Evolutionary conservation across 2,113 vertebrate genomes (phyloP).

Genomic region (Cranoglanis bouderius): DNA sequence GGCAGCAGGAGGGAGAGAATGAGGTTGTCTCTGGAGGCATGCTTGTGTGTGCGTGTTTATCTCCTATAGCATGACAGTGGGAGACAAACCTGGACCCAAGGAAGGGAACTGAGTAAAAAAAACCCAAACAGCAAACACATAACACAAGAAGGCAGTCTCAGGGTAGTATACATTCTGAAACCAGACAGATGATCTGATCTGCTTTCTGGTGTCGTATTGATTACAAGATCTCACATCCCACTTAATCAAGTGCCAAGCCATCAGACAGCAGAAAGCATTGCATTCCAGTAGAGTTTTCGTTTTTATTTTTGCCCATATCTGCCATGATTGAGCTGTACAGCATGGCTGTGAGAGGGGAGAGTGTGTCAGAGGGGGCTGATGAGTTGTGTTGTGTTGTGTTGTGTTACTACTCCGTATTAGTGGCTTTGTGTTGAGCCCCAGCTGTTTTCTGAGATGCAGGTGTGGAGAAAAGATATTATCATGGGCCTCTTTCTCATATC

Average conservation of each 20-base stretch:
- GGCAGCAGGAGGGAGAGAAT: slow-evolving; percentile 55
- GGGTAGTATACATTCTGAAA: slow-evolving; percentile 41
- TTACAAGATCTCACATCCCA: slow-evolving; percentile 44
- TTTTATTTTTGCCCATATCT: neutral
- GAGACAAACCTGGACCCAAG: slow-evolving; percentile 24
- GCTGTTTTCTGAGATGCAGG: slow-evolving; percentile 58
- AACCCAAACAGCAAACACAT: neutral
- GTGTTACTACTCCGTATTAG: slow-evolving; percentile 9
- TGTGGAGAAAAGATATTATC: slow-evolving; percentile 58
- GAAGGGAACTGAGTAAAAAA: slow-evolving; percentile 29
- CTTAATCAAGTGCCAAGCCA: slow-evolving; percentile 29
- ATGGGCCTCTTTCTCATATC: slow-evolving; percentile 57
- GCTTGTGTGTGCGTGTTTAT: slow-evolving; percentile 30
- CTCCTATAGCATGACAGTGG: slow-evolving; percentile 17
- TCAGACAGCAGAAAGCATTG: slow-evolving; percentile 8
- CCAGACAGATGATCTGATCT: slow-evolving; percentile 45
- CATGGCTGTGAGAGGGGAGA: neutral
- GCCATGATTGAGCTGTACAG: neutral
- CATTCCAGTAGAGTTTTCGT: neutral
- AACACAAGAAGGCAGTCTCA: slow-evolving; percentile 12
- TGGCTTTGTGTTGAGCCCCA: slow-evolving; percentile 50
- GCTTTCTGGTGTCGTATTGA: slow-evolving; percentile 48
- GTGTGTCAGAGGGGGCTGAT: neutral
- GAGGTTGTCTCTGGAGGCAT: slow-evolving; percentile 49
- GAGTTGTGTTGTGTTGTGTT: neutral